Base-by-base conservation (phyloP, 2,888 invertebrate species). In the Dasysyrphus tricinctus region DNA sequence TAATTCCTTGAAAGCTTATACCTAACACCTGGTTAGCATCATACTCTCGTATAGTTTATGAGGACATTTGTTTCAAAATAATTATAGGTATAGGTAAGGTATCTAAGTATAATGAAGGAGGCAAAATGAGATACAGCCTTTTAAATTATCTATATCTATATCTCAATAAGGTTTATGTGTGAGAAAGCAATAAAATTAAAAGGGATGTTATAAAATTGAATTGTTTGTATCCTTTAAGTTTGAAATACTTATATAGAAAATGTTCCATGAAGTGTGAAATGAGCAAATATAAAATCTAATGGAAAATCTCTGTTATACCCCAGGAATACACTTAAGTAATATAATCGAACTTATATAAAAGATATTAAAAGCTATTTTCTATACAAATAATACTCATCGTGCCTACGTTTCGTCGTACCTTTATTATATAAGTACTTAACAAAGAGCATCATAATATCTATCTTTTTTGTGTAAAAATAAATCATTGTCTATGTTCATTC, bases 271-370 rank as follows among this genome's bases (percentile, higher is more conserved):
- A 54, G 69, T 69, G 69, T 69, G 51, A 69, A 69, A 69, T 69
- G 69, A 69, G 69, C 37, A 69, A 69, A 69, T 69, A 69, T 69
- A 69, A 69, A 69, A 69, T 69, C 69, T 54, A 69, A 69, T 51
- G 67, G 67, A 37, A 51, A 69, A 69, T 69, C 69, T 69, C 29
- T 69, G 69, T 67, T 3, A 9, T 0, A 24, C 24, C 24, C 29
- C 29, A 16, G 32, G 16, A 44, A 39, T 39, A 51, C 47, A 69
- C 37, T 69, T 69, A n/a, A n/a, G n/a, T n/a, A 39, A 69, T 39
- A 29, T 39, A 69, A 69, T 69, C 69, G 69, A 69, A 69, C 51
- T 69, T 69, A 61, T 69, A 61, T 37, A 59, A 14, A 69, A 54
- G 16, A 29, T 54, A 69, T 37, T 69, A 51, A 51, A 54, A 51